These are phyloP conservation scores for Trichonephila clavata DNA, from an alignment of 1,140 invertebrate species.

Conservation along the genomic window DNA sequence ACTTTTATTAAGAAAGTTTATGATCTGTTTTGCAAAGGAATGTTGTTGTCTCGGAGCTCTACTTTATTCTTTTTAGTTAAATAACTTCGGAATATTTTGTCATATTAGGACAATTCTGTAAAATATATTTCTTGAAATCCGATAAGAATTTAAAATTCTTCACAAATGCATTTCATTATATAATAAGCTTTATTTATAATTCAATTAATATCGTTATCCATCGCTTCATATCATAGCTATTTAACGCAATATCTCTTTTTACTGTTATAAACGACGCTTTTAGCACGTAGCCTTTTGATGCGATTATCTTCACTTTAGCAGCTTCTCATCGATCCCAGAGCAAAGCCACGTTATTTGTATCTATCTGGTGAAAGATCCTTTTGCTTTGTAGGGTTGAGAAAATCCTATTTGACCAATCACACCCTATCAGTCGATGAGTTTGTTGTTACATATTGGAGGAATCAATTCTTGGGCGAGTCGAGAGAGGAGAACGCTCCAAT, in stretches of 20 bases:
- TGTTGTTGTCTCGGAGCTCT: too few relatives aligned
- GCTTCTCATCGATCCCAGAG: background rate
- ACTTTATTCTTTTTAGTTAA: too few relatives aligned
- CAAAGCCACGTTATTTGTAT: background rate
- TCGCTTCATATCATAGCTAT: background rate
- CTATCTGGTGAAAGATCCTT: background rate
- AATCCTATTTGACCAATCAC: slow-evolving; percentile 44
- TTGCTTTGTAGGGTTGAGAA: background rate
- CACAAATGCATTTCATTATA: too few relatives aligned
- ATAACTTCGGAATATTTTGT: too few relatives aligned
- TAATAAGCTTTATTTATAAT: background rate
- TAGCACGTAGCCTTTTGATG: background rate
- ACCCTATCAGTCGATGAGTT: slow-evolving; percentile 35
- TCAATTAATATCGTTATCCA: background rate
- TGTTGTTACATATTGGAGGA: slow-evolving; percentile 38
- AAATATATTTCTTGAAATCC: too few relatives aligned
- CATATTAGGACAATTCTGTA: too few relatives aligned
- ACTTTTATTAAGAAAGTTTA: too few relatives aligned
- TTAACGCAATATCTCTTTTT: background rate
- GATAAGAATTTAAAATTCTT: too few relatives aligned
- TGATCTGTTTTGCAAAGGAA: too few relatives aligned
- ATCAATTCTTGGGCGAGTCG: slow-evolving; percentile 30
- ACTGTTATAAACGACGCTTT: background rate
- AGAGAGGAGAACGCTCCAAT: background rate
- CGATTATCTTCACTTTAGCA: slow-evolving; percentile 4